Percentiles rank a stretch among this genome's conserved stretches.
Conservation (phyloP, 2,113 vertebrate species). For the Formicarius rufipectus region DNA sequence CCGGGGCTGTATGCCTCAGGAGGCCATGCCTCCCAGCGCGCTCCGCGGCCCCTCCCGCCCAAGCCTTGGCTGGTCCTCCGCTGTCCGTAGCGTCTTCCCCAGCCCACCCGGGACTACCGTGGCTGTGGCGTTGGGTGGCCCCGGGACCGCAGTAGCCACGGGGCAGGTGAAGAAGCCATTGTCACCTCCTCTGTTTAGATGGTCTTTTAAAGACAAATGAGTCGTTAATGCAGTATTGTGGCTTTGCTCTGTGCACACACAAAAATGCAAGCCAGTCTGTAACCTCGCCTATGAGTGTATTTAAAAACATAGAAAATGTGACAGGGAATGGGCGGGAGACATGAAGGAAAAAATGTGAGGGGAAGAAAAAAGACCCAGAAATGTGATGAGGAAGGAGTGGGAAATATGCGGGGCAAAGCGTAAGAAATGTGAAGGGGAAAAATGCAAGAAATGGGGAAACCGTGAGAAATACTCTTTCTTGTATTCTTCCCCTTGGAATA, state of each 20-base stretch:
- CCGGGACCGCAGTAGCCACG: no score
- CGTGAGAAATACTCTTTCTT: no score
- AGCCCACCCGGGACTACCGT: rapidly evolving
- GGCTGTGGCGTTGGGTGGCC: rapidly evolving
- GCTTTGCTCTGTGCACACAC: neutral
- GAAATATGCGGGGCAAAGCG: no score
- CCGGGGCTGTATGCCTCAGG: rapidly evolving
- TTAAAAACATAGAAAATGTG: neutral
- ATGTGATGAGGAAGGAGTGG: no score
- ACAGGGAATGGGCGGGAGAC: neutral
- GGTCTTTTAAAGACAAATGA: rapidly evolving
- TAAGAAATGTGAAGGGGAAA: no score
- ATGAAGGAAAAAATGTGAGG: neutral
- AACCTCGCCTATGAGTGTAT: neutral
- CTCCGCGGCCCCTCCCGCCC: rapidly evolving
- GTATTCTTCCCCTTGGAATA: neutral
- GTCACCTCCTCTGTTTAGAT: neutral
- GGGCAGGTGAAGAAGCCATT: neutral
- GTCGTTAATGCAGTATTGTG: no score
- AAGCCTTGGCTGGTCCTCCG: no score
- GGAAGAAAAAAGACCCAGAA: no score
- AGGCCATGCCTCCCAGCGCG: rapidly evolving
- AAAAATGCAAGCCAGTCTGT: neutral
- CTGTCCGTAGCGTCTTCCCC: rapidly evolving
- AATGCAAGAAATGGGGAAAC: no score